Base-by-base conservation (phyloP, 2,113 vertebrate species). In the Stigmatopora argus region DNA sequence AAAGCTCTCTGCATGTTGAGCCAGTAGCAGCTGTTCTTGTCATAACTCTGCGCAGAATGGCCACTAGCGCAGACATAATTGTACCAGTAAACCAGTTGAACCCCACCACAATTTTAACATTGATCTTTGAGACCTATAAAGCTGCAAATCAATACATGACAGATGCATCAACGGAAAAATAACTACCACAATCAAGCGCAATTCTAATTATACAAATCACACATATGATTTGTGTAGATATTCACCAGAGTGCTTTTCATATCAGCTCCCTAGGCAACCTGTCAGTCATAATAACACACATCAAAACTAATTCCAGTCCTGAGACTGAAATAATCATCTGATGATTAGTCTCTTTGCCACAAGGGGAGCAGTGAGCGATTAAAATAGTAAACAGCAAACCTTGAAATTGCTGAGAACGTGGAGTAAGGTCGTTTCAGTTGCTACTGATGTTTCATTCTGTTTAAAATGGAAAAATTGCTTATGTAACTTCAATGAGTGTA, bases 11-110 rank as follows among this genome's bases (percentile, higher is more conserved):
- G 59, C 51, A 64, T 73, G 70, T 80, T 75, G 45, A 71, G 65
- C 62, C 76, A 74, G 63, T 13, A 67, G 74, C 73, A 78, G 61
- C 52, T 75, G 71, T 57, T 71, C 41, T 45, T 72, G 69, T 75
- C 68, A 65, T 26, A 63, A 55, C 61, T 35, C 17, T 74, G 67
- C 49, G 70, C 66, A 65, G 45, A 35, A 61, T 70, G 64, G 72
- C 56, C 31, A 78, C 78, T 69, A 78, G 68, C 60, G 55, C 23
- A 48, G 45, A 26, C 23, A 48, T 73, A 71, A 73, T 67, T 66
- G 59, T 12, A 61, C 62, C 74, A 68, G 49, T 21, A 66, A 71
- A 66, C 67, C 46, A 13, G 4, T 62, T 62, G 17, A 62, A 17
- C 57, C 70, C 51, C 65, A 72, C 44, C 45, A 15, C 48, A 41